Conservation (phyloP, 2,797 vertebrate genomes). For the Gymnothorax reevesii region DNA sequence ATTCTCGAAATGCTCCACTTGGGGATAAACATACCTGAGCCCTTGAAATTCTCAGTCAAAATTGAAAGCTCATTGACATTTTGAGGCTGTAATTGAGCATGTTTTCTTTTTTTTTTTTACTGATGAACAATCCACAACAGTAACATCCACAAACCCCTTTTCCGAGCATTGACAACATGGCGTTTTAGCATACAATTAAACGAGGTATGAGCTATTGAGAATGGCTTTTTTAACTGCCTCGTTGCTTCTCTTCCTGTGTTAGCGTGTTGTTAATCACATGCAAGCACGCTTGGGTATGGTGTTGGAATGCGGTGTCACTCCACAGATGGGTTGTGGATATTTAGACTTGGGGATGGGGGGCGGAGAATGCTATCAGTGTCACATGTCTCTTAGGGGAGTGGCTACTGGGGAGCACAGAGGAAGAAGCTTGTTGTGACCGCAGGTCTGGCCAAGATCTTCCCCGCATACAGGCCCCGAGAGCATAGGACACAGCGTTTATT, state of each 20-base stretch:
- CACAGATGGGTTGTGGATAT: not conserved
- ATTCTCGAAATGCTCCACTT: not conserved
- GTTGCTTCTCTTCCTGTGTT: not conserved
- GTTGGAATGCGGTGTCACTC: not conserved
- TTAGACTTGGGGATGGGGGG: not conserved
- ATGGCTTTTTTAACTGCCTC: not conserved
- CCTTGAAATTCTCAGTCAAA: not conserved
- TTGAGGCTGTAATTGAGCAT: not conserved
- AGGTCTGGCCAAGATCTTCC: not conserved
- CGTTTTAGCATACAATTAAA: too few species aligned
- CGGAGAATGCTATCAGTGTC: not conserved
- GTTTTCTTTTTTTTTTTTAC: not conserved
- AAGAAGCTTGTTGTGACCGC: not conserved
- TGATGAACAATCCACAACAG: not conserved
- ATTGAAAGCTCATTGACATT: not conserved
- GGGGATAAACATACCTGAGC: not conserved
- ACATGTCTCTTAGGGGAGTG: not conserved
- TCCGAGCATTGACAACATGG: too few species aligned
- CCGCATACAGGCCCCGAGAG: not conserved
- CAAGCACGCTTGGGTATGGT: not conserved
- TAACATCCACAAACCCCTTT: not conserved
- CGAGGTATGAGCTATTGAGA: not conserved
- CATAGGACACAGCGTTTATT: not conserved
- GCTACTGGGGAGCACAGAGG: not conserved
- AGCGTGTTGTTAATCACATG: not conserved